Base-by-base conservation (phyloP, 2,888 invertebrate genomes). In the Sicus ferrugineus region DNA sequence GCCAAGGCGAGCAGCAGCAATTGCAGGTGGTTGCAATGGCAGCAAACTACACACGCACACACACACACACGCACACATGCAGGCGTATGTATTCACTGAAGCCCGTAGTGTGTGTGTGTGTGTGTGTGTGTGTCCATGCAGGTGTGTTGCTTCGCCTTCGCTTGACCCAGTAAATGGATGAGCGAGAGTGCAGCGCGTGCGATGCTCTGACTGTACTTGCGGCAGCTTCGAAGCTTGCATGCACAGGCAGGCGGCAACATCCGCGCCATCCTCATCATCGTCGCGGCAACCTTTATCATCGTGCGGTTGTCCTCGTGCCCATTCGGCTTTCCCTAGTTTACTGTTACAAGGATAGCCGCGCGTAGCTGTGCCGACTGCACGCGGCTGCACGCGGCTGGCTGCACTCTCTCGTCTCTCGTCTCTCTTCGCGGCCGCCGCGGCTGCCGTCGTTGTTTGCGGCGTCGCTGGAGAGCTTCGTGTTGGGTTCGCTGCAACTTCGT, bases 101-200 rank as follows among this genome's bases (percentile, higher is more conserved):
- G n/a, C n/a, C n/a, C n/a, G n/a, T n/a, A 42, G 7, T 34, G 61
- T 23, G 21, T 2, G 31, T 9, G 11, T 31, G 28, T 21, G 3
- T 14, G 28, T 64, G 52, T 52, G 56, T 64, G 68, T 69, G 69
- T 74, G 26, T 23, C 75, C 23, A n/a, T n/a, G n/a, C n/a, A n/a
- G n/a, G n/a, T n/a, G n/a, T n/a, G n/a, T n/a, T n/a, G n/a, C n/a
- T n/a, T n/a, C n/a, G n/a, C 16, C 21, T 50, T 9, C 34, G 50
- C 21, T 77, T 79, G 78, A 79, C 80, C 80, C 72, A 80, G 78
- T 78, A 79, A 75, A 77, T 80, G 72, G 61, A 34, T 70, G 19
- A 21, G 7, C 11, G 46, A 42, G 56, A 52, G 63, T 48, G 61
- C 56, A 50, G 9, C 63, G 58, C 46, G 21, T 48, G 31, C 28